Conservation (phyloP, 2,113 vertebrate species). For the Sorex fumeus region DNA sequence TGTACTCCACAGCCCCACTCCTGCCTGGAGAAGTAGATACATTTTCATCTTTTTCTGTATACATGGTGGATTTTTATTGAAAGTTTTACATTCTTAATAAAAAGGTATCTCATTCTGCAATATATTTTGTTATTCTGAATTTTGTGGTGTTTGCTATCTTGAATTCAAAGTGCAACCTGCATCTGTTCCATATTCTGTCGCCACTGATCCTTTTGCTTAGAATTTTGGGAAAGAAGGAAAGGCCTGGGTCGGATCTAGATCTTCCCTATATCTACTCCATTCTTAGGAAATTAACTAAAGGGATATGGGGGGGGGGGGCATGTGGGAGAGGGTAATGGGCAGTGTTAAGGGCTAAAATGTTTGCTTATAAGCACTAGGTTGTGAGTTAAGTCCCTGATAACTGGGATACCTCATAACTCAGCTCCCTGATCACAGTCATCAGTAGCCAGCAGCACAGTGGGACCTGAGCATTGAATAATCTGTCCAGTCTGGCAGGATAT, state of each 20-base stretch:
- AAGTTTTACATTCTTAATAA: background rate
- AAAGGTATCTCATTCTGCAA: background rate
- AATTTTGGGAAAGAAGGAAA: background rate
- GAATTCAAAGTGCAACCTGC: background rate
- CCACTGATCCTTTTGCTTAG: background rate
- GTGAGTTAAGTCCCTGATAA: no score
- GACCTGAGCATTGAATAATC: no score
- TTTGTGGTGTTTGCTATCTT: background rate
- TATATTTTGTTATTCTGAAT: background rate
- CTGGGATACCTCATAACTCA: no score
- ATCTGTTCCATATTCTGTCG: background rate
- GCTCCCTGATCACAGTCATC: no score
- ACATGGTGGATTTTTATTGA: background rate
- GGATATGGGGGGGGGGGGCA: no score
- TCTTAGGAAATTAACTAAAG: no score
- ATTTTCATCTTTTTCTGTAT: background rate
- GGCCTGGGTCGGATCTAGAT: background rate
- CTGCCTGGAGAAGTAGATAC: background rate
- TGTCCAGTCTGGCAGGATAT: no score
- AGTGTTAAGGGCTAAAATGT: no score
- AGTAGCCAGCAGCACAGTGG: no score
- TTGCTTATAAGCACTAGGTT: no score
- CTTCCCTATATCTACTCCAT: no score
- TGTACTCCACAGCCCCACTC: background rate
- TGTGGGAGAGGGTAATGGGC: no score